Percentiles rank a stretch among this genome's conserved stretches.
Evolutionary conservation across 2,797 vertebrate species (phyloP).

Genomic region (Fistularia tabacaria): DNA sequence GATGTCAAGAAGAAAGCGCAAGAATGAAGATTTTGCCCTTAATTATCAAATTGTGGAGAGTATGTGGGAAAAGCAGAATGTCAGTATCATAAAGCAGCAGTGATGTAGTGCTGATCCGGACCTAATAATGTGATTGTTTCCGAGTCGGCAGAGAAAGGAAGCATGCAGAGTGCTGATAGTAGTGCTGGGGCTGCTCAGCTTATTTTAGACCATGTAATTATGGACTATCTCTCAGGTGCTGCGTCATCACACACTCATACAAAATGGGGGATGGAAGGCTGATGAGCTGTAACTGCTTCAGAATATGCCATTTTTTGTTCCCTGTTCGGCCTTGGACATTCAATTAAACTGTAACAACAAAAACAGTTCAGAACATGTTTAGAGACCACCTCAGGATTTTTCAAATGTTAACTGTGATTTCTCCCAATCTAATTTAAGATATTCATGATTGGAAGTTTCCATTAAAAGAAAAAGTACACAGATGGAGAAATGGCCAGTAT

Average conservation of each 20-base stretch:
- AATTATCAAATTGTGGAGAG: conserved; percentile 27
- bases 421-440: background rate
- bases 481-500: conserved; percentile 13
- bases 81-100: conserved; percentile 43
- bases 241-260: conserved; percentile 57
- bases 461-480: conserved; percentile 17
- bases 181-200: conserved; percentile 46
- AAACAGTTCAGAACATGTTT: background rate
- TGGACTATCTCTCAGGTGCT: conserved; percentile 59
- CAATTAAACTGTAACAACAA: background rate
- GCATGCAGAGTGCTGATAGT: conserved; percentile 55
- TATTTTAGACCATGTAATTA: conserved; percentile 71
- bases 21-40: conserved; percentile 27
- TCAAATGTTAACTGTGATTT: background rate
- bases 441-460: background rate
- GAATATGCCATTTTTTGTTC: conserved; percentile 1
- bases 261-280: conserved; percentile 31
- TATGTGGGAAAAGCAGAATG: conserved; percentile 32
- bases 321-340: background rate
- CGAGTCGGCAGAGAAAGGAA: conserved; percentile 37
- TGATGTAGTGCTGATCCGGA: conserved; percentile 38
- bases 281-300: conserved; percentile 13
- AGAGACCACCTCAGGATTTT: background rate
- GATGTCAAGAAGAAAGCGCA: background rate
- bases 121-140: conserved; percentile 50